Percentiles rank a stretch among this genome's conserved stretches.
Conservation (phyloP, 2,113 vertebrate genomes). For the Greenwoodochromis staneri region DNA sequence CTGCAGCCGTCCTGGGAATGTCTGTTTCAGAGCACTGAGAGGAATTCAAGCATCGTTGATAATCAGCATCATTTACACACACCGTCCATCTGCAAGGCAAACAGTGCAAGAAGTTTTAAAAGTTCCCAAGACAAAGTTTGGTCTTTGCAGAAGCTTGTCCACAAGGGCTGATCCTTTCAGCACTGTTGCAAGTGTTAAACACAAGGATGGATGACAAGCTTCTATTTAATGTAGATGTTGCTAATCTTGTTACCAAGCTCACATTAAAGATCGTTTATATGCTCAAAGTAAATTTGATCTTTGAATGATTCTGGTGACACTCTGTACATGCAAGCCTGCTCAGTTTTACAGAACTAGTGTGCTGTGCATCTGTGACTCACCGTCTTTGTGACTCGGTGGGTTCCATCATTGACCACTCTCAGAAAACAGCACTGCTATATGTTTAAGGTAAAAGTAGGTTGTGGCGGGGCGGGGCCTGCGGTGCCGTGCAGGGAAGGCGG, state of each 20-base stretch:
- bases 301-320: neutral
- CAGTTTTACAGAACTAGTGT: neutral
- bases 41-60: neutral
- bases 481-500: no score
- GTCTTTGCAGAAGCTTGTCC: neutral
- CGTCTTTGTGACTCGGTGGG: neutral
- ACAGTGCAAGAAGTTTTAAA: neutral
- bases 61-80: neutral
- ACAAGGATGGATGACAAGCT: neutral
- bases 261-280: neutral
- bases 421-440: neutral
- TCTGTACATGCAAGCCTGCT: neutral
- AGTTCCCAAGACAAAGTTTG: neutral
- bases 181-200: neutral
- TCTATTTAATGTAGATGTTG: neutral
- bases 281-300: neutral
- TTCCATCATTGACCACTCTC: neutral
- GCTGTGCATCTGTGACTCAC: neutral
- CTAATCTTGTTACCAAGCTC: neutral
- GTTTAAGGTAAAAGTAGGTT: neutral
- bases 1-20: neutral
- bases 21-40: neutral
- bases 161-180: neutral
- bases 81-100: neutral
- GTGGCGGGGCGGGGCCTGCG: no score